These are phyloP conservation scores for Spodoptera litura DNA, from an alignment of 1,140 invertebrate species.

Conservation along the genomic window DNA sequence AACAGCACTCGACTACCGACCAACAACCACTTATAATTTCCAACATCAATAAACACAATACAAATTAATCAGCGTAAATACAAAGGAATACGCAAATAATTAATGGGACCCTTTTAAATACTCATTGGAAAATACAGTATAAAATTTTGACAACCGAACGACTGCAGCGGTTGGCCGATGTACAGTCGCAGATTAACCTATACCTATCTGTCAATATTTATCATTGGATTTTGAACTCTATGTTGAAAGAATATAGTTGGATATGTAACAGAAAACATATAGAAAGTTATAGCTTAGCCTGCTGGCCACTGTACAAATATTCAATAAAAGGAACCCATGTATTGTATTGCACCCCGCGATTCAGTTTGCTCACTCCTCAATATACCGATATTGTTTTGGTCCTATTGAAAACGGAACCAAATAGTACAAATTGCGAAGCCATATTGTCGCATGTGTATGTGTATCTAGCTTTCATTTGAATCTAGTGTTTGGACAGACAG, in stretches of 20 bases:
- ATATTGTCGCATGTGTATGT: slow-evolving; percentile 23
- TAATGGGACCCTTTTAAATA: slow-evolving; percentile 53
- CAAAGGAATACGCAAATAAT: slow-evolving; percentile 35
- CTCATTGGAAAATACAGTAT: slow-evolving; percentile 40
- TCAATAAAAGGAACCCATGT: slow-evolving; percentile 68
- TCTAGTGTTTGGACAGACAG: slow-evolving; percentile 18
- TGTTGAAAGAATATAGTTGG: no score
- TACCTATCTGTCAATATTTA: no score
- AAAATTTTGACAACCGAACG: slow-evolving; percentile 53
- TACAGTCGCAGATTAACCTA: slow-evolving; percentile 4
- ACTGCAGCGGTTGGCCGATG: no score
- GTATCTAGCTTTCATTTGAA: slow-evolving; percentile 7
- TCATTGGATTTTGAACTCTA: no score
- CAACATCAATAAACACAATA: slow-evolving; percentile 22
- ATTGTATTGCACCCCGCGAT: slow-evolving; percentile 65
- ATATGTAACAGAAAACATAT: no score
- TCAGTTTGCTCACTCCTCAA: slow-evolving; percentile 70
- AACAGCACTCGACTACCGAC: neutral
- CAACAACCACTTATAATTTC: neutral
- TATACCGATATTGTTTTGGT: slow-evolving; percentile 74
- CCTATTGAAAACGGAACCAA: slow-evolving; percentile 53
- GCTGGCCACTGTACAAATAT: slow-evolving; percentile 66
- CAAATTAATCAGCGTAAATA: slow-evolving; percentile 33
- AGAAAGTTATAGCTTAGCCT: no score
- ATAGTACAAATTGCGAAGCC: slow-evolving; percentile 42